Evolutionary conservation across 2,113 vertebrate genomes (phyloP), one percentile per base, ranked within the genome.

Genomic region (Corythornis cristatus): DNA sequence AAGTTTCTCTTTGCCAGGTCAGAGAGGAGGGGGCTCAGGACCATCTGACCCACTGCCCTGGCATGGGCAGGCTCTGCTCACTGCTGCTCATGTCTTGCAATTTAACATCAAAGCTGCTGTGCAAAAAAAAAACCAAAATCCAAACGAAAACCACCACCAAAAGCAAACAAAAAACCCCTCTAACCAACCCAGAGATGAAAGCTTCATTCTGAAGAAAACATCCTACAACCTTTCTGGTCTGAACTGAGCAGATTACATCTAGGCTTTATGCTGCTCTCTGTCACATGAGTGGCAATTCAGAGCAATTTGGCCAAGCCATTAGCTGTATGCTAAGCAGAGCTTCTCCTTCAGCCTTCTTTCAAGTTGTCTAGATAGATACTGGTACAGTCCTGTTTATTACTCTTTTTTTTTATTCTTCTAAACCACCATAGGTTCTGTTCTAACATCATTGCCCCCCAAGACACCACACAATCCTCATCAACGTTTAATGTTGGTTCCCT

Each of bases 71-170:
- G 43, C 31, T 79, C 57, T 15, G 9, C 72, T 74, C 23, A 56
- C 5, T 0, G 4, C 79, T 45, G 53, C 66, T 48, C 6, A 37
- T 0, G 0, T 48, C 54, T 62, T 0, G 0, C 48, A 79, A 42
- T 54, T 40, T 2, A 62, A 89, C 79, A 93, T 96, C 91, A 96
- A 95, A 96, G 85, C 33, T 51, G 65, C 67, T 62, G 19, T 2
- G 8, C 2, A 0, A 11, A 12, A 15, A 26, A 15, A 35, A 12
- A 37, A 53, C 12, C 6, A 15, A 26, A 53, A 53, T 46, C 18
- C 46, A 18, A 22, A n/a, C 15, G 18, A 6, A 48, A 57, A 26
- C 12, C 23, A 37, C 46, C 46, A 35, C 66, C 14, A 50, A 17
- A 31, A 31, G 8, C 19, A 19, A 56, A 28, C 3, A 33, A 33